Evolutionary conservation across 2,113 vertebrate genomes (phyloP), one percentile per base, ranked within the genome.

Genomic region (Gavia stellata): DNA sequence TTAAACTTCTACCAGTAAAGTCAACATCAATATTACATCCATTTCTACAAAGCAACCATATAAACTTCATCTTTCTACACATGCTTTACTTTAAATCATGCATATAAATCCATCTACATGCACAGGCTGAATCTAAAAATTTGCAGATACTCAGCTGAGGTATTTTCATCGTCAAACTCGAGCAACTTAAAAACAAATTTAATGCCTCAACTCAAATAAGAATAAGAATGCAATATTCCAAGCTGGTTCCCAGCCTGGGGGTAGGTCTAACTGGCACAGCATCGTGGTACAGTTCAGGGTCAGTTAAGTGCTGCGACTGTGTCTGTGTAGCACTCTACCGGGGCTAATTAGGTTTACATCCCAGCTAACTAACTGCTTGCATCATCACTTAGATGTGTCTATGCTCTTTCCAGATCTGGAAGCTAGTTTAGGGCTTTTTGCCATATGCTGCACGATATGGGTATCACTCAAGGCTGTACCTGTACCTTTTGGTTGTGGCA

Each of bases 1-100:
- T 97, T 97, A 96, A 93, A 96, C 94, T 94, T 97, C 92, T 71
- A 88, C 75, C 53, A 85, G 88, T 94, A 96, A 96, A 96, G 91
- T 96, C 96, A 96, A 95, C 95, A 96, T 97, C 93, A 97, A 95
- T 95, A 97, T 96, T 95, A 92, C 85, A 95, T 95, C 94, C 58
- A 87, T 95, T 96, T 92, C 92, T 93, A 96, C 94, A 95, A 92
- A 97, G 91, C 85, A 92, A 88, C 91, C 88, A 88, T 77, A 92
- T 91, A 96, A 96, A 94, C 93, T 93, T 95, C 90, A 96, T 94
- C 94, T 96, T 95, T 92, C 88, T 96, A 94, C 78, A 91, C 81
- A 95, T 77, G 61, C 86, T 92, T 95, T 96, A 92, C 92, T 92
- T 73, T 93, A 96, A 96, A 96, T 95, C 96, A 94, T 94, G 81